phyloP scores from a whole-genome alignment of 2,888 invertebrate species.

The Pseudanteris insignis region DNA sequence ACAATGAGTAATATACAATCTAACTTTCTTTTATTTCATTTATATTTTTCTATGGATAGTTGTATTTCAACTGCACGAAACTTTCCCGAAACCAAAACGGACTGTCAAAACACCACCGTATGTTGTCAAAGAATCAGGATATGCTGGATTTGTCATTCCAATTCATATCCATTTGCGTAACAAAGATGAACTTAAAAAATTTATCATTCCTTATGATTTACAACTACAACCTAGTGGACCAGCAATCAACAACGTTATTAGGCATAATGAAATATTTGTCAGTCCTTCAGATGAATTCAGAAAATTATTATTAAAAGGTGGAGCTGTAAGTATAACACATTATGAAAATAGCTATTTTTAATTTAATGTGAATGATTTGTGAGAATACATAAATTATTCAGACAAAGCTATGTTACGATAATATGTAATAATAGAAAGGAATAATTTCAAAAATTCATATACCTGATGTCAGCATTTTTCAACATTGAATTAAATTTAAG shows the following conservation, averaged over 20 bases:
- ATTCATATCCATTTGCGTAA: constrained; percentile 91
- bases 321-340: constrained; percentile 76
- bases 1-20: too few relatives aligned
- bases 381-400: too few relatives aligned
- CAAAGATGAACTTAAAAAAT: constrained; percentile 87
- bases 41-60: constrained; percentile 67
- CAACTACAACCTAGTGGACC: constrained; percentile 80
- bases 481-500: too few relatives aligned
- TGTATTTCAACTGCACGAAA: constrained; percentile 89
- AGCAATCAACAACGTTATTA: constrained; percentile 75
- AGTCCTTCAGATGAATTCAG: constrained; percentile 90
- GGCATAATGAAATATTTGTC: constrained; percentile 85
- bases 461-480: not conserved
- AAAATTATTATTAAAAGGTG: constrained; percentile 86
- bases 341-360: constrained; percentile 9
- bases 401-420: too few relatives aligned
- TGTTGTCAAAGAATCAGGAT: constrained; percentile 90
- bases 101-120: constrained; percentile 93
- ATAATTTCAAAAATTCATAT: too few relatives aligned
- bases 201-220: constrained; percentile 83
- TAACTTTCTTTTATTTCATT: not conserved
- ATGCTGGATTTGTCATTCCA: constrained; percentile 90
- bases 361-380: too few relatives aligned
- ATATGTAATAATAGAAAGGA: too few relatives aligned
- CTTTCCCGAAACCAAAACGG: constrained; percentile 91